Percentiles rank a stretch among this genome's conserved stretches.
Conservation (phyloP, 2,113 vertebrate species). For the Nannospalax galili region DNA sequence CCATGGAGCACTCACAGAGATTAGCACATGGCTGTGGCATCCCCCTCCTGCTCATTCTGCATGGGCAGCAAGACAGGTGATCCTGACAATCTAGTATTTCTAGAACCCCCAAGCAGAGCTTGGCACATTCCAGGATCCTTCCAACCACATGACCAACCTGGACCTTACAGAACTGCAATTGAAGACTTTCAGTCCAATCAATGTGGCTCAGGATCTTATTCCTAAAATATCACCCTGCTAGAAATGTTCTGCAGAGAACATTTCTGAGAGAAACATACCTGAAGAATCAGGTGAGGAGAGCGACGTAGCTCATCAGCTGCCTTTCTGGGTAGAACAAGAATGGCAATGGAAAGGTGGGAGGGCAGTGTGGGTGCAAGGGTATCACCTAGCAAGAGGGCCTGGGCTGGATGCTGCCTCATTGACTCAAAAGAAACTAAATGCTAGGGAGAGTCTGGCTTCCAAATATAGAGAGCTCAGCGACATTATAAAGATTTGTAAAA, state of each 20-base stretch:
- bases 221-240: not conserved
- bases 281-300: not conserved
- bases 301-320: not conserved
- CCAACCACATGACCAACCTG: not conserved
- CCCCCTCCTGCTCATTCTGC: not conserved
- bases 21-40: not conserved
- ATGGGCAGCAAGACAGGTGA: not conserved
- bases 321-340: conserved; percentile 17
- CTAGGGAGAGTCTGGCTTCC: conserved; percentile 13
- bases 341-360: not conserved
- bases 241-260: no score
- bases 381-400: not conserved
- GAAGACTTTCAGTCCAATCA: not conserved
- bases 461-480: conserved; percentile 55
- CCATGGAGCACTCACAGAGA: not conserved
- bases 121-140: not conserved
- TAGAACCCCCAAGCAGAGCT: not conserved
- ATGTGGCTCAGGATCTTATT: not conserved
- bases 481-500: conserved; percentile 8
- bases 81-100: not conserved
- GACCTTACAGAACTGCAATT: not conserved
- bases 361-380: not conserved
- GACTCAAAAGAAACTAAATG: conserved; percentile 39
- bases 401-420: not conserved
- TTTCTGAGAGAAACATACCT: not conserved